phyloP scores from a whole-genome alignment of 2,888 invertebrate genomes.

The Liopterus haemorrhoidalis region DNA sequence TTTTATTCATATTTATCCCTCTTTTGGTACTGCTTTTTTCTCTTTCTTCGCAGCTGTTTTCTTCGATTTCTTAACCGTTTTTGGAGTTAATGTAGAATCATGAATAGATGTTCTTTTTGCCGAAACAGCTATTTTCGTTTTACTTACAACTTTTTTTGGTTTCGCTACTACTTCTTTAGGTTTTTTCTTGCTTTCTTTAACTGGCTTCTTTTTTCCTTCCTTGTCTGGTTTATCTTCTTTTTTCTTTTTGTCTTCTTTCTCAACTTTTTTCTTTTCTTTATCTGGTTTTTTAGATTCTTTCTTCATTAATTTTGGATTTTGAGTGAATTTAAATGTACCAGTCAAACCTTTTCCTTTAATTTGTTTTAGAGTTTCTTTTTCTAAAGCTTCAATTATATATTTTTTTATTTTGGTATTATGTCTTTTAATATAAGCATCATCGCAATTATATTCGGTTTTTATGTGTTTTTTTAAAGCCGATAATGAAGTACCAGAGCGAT shows the following conservation, averaged over 20 bases:
- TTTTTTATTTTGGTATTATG: background rate
- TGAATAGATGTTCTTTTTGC: background rate
- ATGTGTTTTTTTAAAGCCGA: background rate
- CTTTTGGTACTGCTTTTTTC: background rate
- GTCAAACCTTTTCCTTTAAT: background rate
- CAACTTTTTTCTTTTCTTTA: slow-evolving; percentile 1
- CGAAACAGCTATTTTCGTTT: background rate
- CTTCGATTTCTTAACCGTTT: background rate
- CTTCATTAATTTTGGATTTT: slow-evolving; percentile 18
- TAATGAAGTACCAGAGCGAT: background rate
- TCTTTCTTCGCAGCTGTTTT: background rate
- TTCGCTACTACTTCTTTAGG: background rate
- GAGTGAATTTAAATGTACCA: slow-evolving; percentile 1
- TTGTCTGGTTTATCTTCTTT: background rate
- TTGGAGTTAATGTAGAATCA: background rate
- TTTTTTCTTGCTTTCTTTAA: background rate
- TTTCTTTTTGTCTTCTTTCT: background rate
- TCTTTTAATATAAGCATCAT: background rate
- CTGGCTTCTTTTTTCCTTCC: background rate
- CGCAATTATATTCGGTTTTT: no score
- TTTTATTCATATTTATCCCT: no score
- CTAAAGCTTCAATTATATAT: background rate
- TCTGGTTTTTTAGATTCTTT: slow-evolving; percentile 7
- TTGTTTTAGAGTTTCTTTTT: background rate
- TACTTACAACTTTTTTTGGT: background rate